phyloP scores from a whole-genome alignment of 37 sponge, comb jelly and placozoan species.

The Halichondria panicea region DNA sequence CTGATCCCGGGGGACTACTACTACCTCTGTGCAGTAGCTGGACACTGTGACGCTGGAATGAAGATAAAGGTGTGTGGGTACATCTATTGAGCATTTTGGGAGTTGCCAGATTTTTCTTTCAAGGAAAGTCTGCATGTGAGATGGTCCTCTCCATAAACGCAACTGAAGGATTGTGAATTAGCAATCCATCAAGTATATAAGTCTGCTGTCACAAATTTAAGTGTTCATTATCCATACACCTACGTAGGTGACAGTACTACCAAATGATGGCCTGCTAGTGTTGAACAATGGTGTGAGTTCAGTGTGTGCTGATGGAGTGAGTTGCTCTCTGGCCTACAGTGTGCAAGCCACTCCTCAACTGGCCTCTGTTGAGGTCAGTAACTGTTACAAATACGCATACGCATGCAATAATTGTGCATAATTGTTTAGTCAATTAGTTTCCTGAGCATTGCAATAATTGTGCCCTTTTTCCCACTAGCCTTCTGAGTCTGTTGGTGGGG shows the following conservation, averaged over 20 bases:
- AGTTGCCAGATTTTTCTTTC: no score
- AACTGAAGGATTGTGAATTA: no score
- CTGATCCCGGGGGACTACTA: slow-evolving; percentile 71
- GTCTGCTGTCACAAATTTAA: background rate
- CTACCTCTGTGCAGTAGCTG: slow-evolving; percentile 71
- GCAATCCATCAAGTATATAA: no score
- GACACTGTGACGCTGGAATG: slow-evolving; percentile 86
- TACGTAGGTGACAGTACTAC: slow-evolving; percentile 20
- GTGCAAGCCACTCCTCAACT: slow-evolving; percentile 30
- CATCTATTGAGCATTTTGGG: no score
- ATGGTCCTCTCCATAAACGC: no score
- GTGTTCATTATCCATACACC: background rate
- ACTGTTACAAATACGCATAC: background rate
- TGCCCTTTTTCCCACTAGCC: slow-evolving; percentile 21
- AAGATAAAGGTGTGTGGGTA: slow-evolving; percentile 58
- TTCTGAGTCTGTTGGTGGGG: background rate
- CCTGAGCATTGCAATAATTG: background rate
- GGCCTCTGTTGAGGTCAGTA: slow-evolving; percentile 33
- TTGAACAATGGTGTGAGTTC: slow-evolving; percentile 5
- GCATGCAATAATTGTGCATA: background rate
- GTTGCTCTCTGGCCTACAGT: slow-evolving; percentile 47
- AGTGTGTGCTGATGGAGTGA: background rate
- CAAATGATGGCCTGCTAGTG: background rate
- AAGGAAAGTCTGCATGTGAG: no score
- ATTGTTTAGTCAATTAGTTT: background rate